Base-by-base conservation (phyloP, 2,113 vertebrate species). In the Dicentrarchus labrax region DNA sequence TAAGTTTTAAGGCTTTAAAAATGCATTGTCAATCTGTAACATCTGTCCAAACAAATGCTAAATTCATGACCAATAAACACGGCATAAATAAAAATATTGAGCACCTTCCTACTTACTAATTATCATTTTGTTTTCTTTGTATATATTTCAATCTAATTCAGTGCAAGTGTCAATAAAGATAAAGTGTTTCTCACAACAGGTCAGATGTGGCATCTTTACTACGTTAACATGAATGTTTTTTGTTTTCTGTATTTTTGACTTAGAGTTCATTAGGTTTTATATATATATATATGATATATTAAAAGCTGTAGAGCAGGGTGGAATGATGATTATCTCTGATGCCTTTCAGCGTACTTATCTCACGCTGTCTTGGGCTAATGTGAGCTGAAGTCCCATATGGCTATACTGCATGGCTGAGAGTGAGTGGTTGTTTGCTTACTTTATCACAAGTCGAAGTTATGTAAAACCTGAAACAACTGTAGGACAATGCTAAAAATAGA, bases 361-460 rank as follows among this genome's bases (percentile, higher is more conserved):
- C 22, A 91, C 15, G 81, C 86, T 69, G 67, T 60, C 62, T 59
- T 89, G 83, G 59, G 22, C 85, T 90, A 76, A 88, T 90, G 60
- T 71, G 78, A 85, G 73, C 78, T 89, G 85, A 90, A 83, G 88
- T 86, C 80, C 83, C 89, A 89, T 89, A 85, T 88, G 83, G 50
- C 62, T 86, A 68, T 43, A 73, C 53, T 65, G 68, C 67, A 78
- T 62, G 50, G 65, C 53, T 77, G n/a, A 64, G 41, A 65, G 74
- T 61, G 66, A 72, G 82, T 62, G 85, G 73, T 66, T 48, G 86
- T 85, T 78, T 76, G 80, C 76, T 88, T 69, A 85, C 73, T 86
- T 73, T 77, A 72, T 81, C 7, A 15, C 45, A 77, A 68, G 50
- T 41, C 19, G 39, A 65, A 68, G 84, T 89, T 89, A 85, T 39